Evolutionary conservation across 1,140 invertebrate genomes (phyloP).

Genomic region (Drosophila chauvacae): DNA sequence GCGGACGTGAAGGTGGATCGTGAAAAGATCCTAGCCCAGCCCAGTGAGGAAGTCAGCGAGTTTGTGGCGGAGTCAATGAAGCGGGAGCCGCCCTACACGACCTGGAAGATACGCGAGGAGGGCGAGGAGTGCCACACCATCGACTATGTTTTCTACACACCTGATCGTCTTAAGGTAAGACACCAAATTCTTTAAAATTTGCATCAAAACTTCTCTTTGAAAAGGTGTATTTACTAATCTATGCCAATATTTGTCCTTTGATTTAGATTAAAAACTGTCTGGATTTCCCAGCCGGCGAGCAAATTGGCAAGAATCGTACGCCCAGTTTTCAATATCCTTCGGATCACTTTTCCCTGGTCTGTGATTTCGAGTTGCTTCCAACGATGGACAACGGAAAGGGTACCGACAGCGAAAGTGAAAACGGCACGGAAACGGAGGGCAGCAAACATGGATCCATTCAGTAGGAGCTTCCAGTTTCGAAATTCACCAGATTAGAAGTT

Average conservation of each 20-base stretch:
- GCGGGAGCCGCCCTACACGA: conserved; percentile 90
- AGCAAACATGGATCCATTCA: conserved; percentile 50
- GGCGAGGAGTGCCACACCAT: conserved; percentile 91
- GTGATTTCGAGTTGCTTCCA: conserved; percentile 87
- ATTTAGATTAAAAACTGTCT: conserved; percentile 86
- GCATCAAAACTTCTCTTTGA: not conserved
- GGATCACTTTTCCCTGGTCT: conserved; percentile 92
- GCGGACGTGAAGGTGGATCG: conserved; percentile 80
- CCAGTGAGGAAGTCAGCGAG: conserved; percentile 46
- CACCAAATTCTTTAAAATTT: not conserved
- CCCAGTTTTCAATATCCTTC: conserved; percentile 90
- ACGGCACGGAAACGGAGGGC: conserved; percentile 8
- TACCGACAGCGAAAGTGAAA: conserved; percentile 22
- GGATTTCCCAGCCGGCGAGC: conserved; percentile 88
- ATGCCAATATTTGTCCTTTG: not conserved
- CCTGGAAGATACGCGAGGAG: conserved; percentile 91
- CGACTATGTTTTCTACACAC: conserved; percentile 91
- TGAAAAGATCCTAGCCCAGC: conserved; percentile 23
- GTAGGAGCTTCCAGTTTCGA: conserved; percentile 27
- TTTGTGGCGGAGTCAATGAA: conserved; percentile 72
- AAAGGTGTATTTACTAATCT: not conserved
- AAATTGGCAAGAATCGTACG: conserved; percentile 89
- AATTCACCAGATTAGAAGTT: conserved; percentile 50
- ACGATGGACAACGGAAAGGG: conserved; percentile 11
- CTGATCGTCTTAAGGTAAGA: conserved; percentile 85